These are phyloP conservation scores for Malacoctenus gilli DNA, from an alignment of 2,797 vertebrate genomes.

Conservation along the genomic window DNA sequence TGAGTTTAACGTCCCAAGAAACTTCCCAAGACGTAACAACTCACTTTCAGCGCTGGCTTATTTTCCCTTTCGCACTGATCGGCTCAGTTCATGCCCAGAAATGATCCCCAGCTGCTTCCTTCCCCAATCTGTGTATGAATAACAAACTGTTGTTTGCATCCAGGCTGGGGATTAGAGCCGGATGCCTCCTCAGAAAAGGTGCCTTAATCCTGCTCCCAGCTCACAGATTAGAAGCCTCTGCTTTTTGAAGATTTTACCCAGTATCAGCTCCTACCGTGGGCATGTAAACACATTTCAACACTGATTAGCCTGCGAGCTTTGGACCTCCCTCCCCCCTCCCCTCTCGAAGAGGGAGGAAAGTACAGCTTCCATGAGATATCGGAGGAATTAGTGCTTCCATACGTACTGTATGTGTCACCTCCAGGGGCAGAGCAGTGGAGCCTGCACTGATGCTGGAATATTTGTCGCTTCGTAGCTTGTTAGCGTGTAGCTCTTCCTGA, in stretches of 20 bases:
- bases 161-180: slow-evolving; percentile 63
- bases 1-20: slow-evolving; percentile 13
- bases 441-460: slow-evolving; percentile 35
- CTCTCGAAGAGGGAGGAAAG: slow-evolving; percentile 1
- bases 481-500: slow-evolving; percentile 43
- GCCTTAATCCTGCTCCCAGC: slow-evolving; percentile 67
- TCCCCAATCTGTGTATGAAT: slow-evolving; percentile 38
- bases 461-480: slow-evolving; percentile 42
- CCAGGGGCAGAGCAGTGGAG: slow-evolving; percentile 7
- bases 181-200: slow-evolving; percentile 61
- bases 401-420: slow-evolving; percentile 18
- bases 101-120: slow-evolving; percentile 19
- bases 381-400: slow-evolving; percentile 36
- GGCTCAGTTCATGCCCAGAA: slow-evolving; percentile 17
- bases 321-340: slow-evolving; percentile 7
- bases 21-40: slow-evolving; percentile 7
- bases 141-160: slow-evolving; percentile 52
- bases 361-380: slow-evolving; percentile 25
- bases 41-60: neutral
- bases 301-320: slow-evolving; percentile 55
- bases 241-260: slow-evolving; percentile 71
- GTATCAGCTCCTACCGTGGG: slow-evolving; percentile 50
- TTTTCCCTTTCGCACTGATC: slow-evolving; percentile 6
- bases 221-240: slow-evolving; percentile 61
- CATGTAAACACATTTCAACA: slow-evolving; percentile 66